Conservation (phyloP, 2,797 vertebrate species). For the Naso thynnoides region DNA sequence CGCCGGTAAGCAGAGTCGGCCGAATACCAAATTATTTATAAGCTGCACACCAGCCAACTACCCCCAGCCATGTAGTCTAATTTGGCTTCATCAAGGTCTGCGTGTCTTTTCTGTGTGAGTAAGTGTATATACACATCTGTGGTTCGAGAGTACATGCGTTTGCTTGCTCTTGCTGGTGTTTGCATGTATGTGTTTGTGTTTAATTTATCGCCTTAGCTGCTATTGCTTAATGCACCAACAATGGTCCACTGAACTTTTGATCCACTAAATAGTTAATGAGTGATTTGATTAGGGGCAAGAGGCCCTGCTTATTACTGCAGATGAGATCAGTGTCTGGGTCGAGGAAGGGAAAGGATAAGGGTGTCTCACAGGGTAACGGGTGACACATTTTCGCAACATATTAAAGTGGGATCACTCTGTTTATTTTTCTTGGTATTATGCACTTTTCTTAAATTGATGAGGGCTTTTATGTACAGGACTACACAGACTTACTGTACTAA, state of each 20-base stretch:
- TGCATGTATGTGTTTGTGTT: constrained; percentile 42
- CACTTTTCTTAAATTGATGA: neutral
- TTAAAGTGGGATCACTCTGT: constrained; percentile 9
- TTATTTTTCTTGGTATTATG: neutral
- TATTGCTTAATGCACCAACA: constrained; percentile 86
- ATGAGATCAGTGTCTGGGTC: constrained; percentile 91
- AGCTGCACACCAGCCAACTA: constrained; percentile 78
- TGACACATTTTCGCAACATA: constrained; percentile 40
- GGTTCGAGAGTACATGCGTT: constrained; percentile 33
- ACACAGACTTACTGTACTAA: neutral
- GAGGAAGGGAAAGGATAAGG: constrained; percentile 67
- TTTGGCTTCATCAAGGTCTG: constrained; percentile 87
- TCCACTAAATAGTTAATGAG: constrained; percentile 97
- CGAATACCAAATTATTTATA: constrained; percentile 94
- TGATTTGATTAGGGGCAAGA: constrained; percentile 92
- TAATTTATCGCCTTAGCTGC: constrained; percentile 47
- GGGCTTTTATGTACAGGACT: neutral
- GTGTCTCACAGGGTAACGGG: constrained; percentile 38
- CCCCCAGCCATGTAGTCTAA: constrained; percentile 88
- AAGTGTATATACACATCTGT: constrained; percentile 22
- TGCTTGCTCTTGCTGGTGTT: constrained; percentile 20
- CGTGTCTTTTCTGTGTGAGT: constrained; percentile 46
- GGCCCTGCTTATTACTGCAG: constrained; percentile 80
- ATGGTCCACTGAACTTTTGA: constrained; percentile 92
- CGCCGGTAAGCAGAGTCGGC: constrained; percentile 90